phyloP scores from a whole-genome alignment of 2,888 invertebrate species.

The Parascotia fuliginaria region DNA sequence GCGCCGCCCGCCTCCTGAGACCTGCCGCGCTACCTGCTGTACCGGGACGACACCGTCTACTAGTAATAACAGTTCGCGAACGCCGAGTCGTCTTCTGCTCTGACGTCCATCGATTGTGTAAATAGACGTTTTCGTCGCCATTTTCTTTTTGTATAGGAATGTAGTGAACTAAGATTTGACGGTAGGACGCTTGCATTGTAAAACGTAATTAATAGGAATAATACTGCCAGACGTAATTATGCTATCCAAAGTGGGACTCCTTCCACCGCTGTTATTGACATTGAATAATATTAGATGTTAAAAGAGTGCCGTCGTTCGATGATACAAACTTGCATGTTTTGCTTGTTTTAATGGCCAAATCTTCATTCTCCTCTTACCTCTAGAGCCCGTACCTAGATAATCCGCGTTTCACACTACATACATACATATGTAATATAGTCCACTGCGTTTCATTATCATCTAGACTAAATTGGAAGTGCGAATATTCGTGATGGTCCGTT shows the following conservation, averaged over 20 bases:
- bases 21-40: constrained; percentile 66
- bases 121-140: constrained; percentile 18
- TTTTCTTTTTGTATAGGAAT: constrained; percentile 23
- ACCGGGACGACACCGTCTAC: constrained; percentile 77
- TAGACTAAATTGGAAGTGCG: constrained; percentile 1
- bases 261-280: too few species aligned
- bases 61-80: constrained; percentile 51
- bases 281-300: too few species aligned
- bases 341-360: constrained; percentile 1
- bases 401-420: not conserved
- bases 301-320: not conserved
- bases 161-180: constrained; percentile 27
- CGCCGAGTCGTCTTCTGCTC: not conserved
- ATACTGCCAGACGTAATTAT: too few species aligned
- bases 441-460: not conserved
- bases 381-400: not conserved
- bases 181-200: constrained; percentile 33
- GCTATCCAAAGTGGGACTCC: too few species aligned
- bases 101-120: constrained; percentile 35
- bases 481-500: not conserved
- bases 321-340: not conserved
- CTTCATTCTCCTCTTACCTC: too few species aligned
- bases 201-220: constrained; percentile 17
- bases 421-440: not conserved
- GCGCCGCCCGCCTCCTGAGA: constrained; percentile 69